Base-by-base conservation (phyloP, 2,113 vertebrate species). In the Pimephales promelas region DNA sequence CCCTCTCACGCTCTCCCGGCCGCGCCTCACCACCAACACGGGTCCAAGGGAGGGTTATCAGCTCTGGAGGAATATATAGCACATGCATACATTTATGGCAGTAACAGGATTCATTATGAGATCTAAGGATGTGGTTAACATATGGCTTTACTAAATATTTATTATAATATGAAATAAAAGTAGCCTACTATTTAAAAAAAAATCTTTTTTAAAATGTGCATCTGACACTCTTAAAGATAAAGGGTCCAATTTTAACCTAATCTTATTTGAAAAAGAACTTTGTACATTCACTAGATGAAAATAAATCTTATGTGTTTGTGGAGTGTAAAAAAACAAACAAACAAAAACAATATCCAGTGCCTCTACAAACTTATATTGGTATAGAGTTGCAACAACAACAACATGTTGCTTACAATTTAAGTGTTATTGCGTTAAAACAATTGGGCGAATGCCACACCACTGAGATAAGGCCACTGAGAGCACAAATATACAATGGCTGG, bases 11-110 rank as follows among this genome's bases (percentile, higher is more conserved):
- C 83, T 76, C 81, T 77, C 34, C 24, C 73, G 47, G 31, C 89
- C 83, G 13, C 84, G 70, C 87, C 36, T 70, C 13, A 81, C 89
- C 92, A 90, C 93, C 93, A 87, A 87, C 89, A 86, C 83, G 75
- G 92, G 91, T 91, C 88, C 88, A 86, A 90, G 71, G 83, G 59
- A 85, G 82, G 59, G 81, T 80, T 54, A 88, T 82, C 62, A 20
- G 85, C 86, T 45, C 20, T 71, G 61, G 47, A 85, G 71, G 70
- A 83, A 73, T 79, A 86, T 72, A 9, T 66, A 83, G n/a, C 70
- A 77, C 85, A 83, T 62, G 83, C 82, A 74, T 2, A 49, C 14
- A 18, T 16, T 14, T 10, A 26, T 4, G 7, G 28, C 8, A 34
- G 4, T 36, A 28, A n/a, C 18, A 14, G 24, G 20, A 8, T 73